A percentile compares a stretch with the other conserved stretches of the same genome.
phyloP scores from a whole-genome alignment of 2,888 invertebrate species.

The Limenitis camilla region DNA sequence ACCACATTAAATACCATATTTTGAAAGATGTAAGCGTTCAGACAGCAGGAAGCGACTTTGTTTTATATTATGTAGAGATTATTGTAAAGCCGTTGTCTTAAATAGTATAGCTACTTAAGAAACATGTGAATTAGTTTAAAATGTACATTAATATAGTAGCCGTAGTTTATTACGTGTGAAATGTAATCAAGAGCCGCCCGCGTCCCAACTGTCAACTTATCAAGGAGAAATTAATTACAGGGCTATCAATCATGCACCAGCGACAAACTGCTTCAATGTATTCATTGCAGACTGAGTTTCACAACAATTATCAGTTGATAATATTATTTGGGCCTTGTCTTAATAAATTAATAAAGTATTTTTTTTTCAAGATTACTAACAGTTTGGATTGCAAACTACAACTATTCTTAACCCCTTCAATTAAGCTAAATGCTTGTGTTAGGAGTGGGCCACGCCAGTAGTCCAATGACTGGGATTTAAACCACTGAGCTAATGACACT shows the following conservation, averaged over 20 bases:
- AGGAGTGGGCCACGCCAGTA: too few relatives aligned
- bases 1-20: too few relatives aligned
- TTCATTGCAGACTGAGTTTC: slow-evolving; percentile 28
- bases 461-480: too few relatives aligned
- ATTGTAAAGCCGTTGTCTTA: too few relatives aligned
- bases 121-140: slow-evolving; percentile 3
- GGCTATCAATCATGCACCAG: slow-evolving; percentile 49
- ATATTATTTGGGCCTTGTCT: neutral
- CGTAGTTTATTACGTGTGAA: slow-evolving; percentile 28
- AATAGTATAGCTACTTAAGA: neutral
- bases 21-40: too few relatives aligned
- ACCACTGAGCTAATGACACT: too few relatives aligned
- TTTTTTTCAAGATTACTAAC: too few relatives aligned
- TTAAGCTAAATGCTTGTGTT: too few relatives aligned
- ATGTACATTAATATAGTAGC: slow-evolving; percentile 20
- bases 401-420: too few relatives aligned
- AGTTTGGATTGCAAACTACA: too few relatives aligned
- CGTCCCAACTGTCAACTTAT: slow-evolving; percentile 53
- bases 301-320: slow-evolving; percentile 6
- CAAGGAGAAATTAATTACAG: slow-evolving; percentile 54
- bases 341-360: neutral
- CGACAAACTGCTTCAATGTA: slow-evolving; percentile 41
- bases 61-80: too few relatives aligned
- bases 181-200: slow-evolving; percentile 40
- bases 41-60: too few relatives aligned